These are phyloP conservation scores for Hirtodrosophila duncani DNA, from an alignment of 2,888 invertebrate genomes.

Conservation along the genomic window DNA sequence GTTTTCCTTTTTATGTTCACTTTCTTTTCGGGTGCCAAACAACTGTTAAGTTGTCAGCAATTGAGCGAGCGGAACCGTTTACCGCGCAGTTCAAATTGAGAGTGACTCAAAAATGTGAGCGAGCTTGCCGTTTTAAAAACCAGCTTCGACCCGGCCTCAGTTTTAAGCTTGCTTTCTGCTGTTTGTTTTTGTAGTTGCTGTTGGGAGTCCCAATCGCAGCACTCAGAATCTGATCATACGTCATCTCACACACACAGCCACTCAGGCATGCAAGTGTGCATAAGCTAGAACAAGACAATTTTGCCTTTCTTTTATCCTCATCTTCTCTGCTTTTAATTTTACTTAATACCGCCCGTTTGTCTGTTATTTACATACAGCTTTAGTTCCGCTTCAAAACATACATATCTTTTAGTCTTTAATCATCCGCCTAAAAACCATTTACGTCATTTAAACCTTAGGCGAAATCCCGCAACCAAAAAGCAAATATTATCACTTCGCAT, in stretches of 20 bases:
- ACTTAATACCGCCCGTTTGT: no score
- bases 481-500: no score
- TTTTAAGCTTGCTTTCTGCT: background rate
- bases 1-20: conserved; percentile 8
- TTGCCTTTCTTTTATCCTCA: background rate
- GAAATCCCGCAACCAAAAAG: no score
- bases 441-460: no score
- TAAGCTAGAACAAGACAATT: background rate
- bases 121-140: conserved; percentile 57
- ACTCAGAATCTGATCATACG: conserved; percentile 1
- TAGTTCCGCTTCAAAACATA: no score
- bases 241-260: no score
- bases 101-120: conserved; percentile 50
- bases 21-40: conserved; percentile 14
- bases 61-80: conserved; percentile 45
- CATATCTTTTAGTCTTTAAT: no score
- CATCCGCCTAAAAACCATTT: no score
- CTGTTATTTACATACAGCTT: no score
- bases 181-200: conserved; percentile 6
- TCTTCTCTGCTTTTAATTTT: no score
- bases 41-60: conserved; percentile 30
- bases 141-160: conserved; percentile 45
- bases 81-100: conserved; percentile 47
- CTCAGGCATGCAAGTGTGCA: no score
- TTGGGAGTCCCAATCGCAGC: conserved; percentile 27